Base-by-base conservation (phyloP, 2,113 vertebrate species). In the Nannobrachium achirus region DNA sequence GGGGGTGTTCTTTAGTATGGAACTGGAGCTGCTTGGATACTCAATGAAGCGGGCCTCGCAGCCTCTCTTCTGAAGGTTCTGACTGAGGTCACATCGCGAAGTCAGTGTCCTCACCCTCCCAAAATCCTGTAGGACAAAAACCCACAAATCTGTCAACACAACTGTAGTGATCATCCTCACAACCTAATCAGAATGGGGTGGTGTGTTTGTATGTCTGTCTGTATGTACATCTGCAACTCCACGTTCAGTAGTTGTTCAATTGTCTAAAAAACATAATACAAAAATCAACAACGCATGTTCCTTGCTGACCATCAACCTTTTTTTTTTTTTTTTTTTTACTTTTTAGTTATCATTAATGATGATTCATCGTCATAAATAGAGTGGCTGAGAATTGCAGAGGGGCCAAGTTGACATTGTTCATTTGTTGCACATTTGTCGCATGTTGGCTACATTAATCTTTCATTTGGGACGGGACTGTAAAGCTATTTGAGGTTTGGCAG, bases 81-180 rank as follows among this genome's bases (percentile, higher is more conserved):
- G 89, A 65, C 67, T 89, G 59, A 97, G 86, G 82, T 99, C 97
- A 1, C 98, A 99, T 0, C 97, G 91, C 0, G 95, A 97, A 0
- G 82, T 91, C 80, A 97, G 80, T 0, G 92, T 93, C 57, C 90
- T 84, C 0, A 89, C 86, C 67, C 82, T 93, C 71, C 95, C 88
- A 0, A 97, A 98, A 58, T 94, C 93, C 98, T 99, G 71, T 6
- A 68, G 44, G 61, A 18, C 0, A 1, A 19, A 69, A 50, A 57
- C 6, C 16, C 39, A 60, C 16, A 8, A 11, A 53, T 10, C 51
- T 20, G 51, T 11, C 51, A 51, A 19, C 51, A 20, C 51, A 45
- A 51, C 8, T 7, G 50, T 15, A 51, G 15, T 33, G n/a, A 51
- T 53, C 11, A 19, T 19, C n/a, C n/a, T n/a, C n/a, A n/a, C n/a